phyloP scores from a whole-genome alignment of 2,113 vertebrate genomes.

The Thalassoma bifasciatum region DNA sequence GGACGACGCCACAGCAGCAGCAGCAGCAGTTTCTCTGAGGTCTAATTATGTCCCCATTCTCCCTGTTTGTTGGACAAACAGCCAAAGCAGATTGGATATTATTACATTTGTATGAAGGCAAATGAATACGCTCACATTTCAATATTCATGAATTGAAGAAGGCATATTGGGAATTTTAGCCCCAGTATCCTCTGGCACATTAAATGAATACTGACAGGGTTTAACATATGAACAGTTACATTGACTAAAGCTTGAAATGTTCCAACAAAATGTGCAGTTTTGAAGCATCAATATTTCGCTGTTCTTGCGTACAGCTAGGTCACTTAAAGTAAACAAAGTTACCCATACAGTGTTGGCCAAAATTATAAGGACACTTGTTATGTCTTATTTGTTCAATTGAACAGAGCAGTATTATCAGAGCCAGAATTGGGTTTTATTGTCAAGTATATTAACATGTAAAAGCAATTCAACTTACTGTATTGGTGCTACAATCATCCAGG shows the following conservation, averaged over 20 bases:
- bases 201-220: constrained; percentile 22
- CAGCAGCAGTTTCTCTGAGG: constrained; percentile 18
- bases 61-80: constrained; percentile 46
- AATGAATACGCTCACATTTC: constrained; percentile 49
- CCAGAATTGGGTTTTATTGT: no score
- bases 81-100: constrained; percentile 52
- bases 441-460: no score
- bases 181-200: constrained; percentile 20
- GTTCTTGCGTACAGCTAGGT: no score
- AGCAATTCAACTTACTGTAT: no score
- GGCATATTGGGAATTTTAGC: constrained; percentile 36
- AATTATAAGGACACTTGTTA: no score
- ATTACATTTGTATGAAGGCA: constrained; percentile 54
- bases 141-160: constrained; percentile 46
- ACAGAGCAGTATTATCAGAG: no score
- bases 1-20: not conserved
- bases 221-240: constrained; percentile 33
- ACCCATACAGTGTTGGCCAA: no score
- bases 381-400: no score
- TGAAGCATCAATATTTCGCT: no score
- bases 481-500: no score
- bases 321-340: no score
- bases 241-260: not conserved
- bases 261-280: no score
- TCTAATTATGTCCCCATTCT: constrained; percentile 42